Percentiles rank a stretch among this genome's conserved stretches.
phyloP scores from a whole-genome alignment of 2,113 vertebrate species.

The Xiphias gladius region DNA sequence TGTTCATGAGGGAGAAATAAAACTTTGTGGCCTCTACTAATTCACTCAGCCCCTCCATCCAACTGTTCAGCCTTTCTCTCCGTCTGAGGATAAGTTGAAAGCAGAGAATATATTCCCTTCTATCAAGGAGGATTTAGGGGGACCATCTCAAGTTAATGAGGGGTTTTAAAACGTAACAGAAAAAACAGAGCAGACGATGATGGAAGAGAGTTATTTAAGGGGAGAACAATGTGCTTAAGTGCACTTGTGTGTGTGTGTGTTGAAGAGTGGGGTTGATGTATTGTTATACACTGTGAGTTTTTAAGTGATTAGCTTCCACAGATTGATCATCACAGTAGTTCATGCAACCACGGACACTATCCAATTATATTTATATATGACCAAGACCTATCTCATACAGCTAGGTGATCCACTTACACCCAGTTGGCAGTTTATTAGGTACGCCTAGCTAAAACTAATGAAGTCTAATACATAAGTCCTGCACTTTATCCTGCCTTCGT shows the following conservation, averaged over 20 bases:
- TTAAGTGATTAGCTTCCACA: constrained; percentile 15
- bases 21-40: constrained; percentile 53
- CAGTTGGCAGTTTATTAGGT: neutral
- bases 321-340: neutral
- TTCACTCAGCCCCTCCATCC: constrained; percentile 21
- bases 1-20: constrained; percentile 35
- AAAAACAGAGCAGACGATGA: constrained; percentile 41
- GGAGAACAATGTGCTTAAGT: neutral
- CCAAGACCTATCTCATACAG: neutral
- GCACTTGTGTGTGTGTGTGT: neutral
- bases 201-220: constrained; percentile 38
- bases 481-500: neutral
- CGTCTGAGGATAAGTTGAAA: constrained; percentile 42
- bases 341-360: neutral
- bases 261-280: neutral
- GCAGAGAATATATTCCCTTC: constrained; percentile 51
- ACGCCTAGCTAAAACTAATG: no score
- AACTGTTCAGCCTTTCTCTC: constrained; percentile 16
- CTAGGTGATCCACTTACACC: no score
- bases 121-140: constrained; percentile 63
- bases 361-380: neutral
- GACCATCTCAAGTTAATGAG: constrained; percentile 61
- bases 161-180: constrained; percentile 59
- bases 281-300: constrained; percentile 16
- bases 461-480: neutral